Evolutionary conservation across 2,888 invertebrate species (phyloP).

Genomic region (Hypomecis punctinalis): DNA sequence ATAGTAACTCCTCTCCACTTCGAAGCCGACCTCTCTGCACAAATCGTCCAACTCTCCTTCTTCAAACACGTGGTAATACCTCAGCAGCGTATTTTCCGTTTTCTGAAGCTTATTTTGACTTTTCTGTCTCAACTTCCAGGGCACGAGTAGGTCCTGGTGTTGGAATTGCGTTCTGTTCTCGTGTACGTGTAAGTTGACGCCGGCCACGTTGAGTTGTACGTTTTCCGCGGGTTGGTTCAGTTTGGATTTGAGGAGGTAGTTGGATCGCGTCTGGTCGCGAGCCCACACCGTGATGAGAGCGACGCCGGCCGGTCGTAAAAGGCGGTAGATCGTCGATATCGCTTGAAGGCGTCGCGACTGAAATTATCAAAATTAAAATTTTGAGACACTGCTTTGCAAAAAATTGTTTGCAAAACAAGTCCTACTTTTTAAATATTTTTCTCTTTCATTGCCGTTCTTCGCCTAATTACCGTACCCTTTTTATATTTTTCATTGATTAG

Average conservation of each 20-base stretch:
- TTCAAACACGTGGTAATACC: constrained; percentile 97
- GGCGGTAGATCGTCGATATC: constrained; percentile 89
- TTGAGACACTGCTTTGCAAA: too few species aligned
- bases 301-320: constrained; percentile 89
- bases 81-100: constrained; percentile 86
- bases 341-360: constrained; percentile 90
- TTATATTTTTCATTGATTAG: too few species aligned
- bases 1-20: constrained; percentile 90
- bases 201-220: constrained; percentile 54
- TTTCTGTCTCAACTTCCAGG: constrained; percentile 91
- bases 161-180: constrained; percentile 95
- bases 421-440: too few species aligned
- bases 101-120: constrained; percentile 62
- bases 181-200: constrained; percentile 90
- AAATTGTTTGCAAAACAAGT: too few species aligned
- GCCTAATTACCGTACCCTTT: too few species aligned
- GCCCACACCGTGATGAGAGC: constrained; percentile 99
- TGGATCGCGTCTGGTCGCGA: constrained; percentile 91
- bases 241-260: constrained; percentile 67
- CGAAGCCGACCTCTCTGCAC: constrained; percentile 82
- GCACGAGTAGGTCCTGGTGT: constrained; percentile 96
- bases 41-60: constrained; percentile 91
- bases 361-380: background rate
- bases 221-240: constrained; percentile 37
- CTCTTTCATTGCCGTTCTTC: too few species aligned